Evolutionary conservation across 2,797 vertebrate species (phyloP).

Genomic region (Protosalanx chinensis): DNA sequence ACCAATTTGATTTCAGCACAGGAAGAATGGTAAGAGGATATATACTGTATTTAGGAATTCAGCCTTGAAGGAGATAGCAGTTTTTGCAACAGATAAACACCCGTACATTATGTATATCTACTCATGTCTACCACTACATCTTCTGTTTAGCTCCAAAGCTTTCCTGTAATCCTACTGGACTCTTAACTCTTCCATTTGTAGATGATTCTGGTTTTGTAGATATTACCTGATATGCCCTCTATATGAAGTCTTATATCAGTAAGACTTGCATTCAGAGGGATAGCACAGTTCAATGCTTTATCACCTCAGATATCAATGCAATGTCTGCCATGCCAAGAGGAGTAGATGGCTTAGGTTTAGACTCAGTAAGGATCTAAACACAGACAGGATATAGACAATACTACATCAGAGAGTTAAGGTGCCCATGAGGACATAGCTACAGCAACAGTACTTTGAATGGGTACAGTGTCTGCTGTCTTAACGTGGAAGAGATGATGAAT

Average conservation of each 20-base stretch:
- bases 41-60: slow-evolving; percentile 65
- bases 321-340: neutral
- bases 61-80: slow-evolving; percentile 49
- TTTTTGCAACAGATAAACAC: slow-evolving; percentile 52
- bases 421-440: slow-evolving; percentile 12
- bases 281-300: neutral
- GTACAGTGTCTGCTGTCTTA: slow-evolving; percentile 11
- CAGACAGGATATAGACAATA: neutral
- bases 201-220: slow-evolving; percentile 11
- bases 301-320: neutral
- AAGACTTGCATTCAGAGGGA: neutral
- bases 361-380: neutral
- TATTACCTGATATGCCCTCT: neutral
- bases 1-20: slow-evolving; percentile 67
- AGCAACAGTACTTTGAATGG: neutral
- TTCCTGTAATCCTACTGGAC: slow-evolving; percentile 11
- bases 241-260: slow-evolving; percentile 11
- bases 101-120: slow-evolving; percentile 31
- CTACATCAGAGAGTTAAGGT: neutral
- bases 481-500: slow-evolving; percentile 57
- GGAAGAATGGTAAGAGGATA: slow-evolving; percentile 55
- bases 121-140: slow-evolving; percentile 36
- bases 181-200: slow-evolving; percentile 8
- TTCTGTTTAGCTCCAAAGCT: slow-evolving; percentile 35
- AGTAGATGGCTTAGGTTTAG: neutral